Conservation (phyloP, 1,140 invertebrate genomes). For the Temnothorax longispinosus region DNA sequence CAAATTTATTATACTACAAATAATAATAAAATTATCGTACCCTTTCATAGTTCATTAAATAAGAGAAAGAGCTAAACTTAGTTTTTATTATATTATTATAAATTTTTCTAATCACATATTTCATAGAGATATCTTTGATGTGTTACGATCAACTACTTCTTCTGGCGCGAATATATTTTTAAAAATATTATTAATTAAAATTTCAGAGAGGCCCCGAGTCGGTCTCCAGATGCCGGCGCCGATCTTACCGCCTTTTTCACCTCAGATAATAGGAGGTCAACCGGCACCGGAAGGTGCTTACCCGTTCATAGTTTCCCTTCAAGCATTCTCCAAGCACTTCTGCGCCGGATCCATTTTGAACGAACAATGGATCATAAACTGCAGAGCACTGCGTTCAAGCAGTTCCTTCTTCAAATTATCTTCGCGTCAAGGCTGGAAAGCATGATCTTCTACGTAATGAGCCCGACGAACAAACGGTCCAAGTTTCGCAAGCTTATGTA, state of each 20-base stretch:
- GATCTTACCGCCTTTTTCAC: background rate
- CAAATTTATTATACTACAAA: too few relatives aligned
- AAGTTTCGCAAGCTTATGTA: slow-evolving; percentile 79
- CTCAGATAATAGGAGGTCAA: slow-evolving; percentile 83
- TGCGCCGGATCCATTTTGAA: slow-evolving; percentile 87
- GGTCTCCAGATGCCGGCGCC: slow-evolving; percentile 18
- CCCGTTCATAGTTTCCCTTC: slow-evolving; percentile 85
- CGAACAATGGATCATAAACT: slow-evolving; percentile 85
- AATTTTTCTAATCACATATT: background rate
- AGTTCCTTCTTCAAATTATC: slow-evolving; percentile 66
- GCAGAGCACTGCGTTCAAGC: slow-evolving; percentile 86
- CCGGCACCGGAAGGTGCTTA: slow-evolving; percentile 81
- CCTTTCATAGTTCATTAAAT: too few relatives aligned
- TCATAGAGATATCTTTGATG: too few relatives aligned
- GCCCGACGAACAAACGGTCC: slow-evolving; percentile 82
- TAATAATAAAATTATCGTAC: too few relatives aligned
- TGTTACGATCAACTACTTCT: background rate
- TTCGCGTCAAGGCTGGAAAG: slow-evolving; percentile 78
- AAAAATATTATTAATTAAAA: background rate
- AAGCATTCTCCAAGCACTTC: slow-evolving; percentile 82
- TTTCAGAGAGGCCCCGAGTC: slow-evolving; percentile 37
- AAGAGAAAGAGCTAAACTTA: background rate
- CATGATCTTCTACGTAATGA: slow-evolving; percentile 75
- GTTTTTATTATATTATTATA: background rate
- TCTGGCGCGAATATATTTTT: background rate